phyloP scores from a whole-genome alignment of 2,888 invertebrate genomes.

The Stenolophus ochropezus region DNA sequence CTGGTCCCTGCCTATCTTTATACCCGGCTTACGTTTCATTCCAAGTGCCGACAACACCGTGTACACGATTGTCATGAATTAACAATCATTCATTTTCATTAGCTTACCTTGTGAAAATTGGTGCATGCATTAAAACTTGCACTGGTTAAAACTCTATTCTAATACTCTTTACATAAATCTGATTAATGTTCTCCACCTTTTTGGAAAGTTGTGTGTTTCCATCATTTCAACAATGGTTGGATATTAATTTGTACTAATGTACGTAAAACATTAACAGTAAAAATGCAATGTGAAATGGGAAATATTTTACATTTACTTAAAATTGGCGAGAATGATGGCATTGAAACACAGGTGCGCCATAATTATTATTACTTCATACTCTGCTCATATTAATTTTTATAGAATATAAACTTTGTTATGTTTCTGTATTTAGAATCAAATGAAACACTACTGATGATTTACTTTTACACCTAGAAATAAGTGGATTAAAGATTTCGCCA shows the following conservation, averaged over 20 bases:
- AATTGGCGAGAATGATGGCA: too few relatives aligned
- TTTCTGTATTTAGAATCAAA: too few relatives aligned
- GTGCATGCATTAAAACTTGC: not conserved
- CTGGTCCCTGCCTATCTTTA: not conserved
- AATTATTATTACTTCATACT: too few relatives aligned
- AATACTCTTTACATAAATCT: not conserved
- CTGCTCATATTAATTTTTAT: too few relatives aligned
- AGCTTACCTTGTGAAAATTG: not conserved
- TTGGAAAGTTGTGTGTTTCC: not conserved
- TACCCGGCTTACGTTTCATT: not conserved
- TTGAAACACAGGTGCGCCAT: too few relatives aligned
- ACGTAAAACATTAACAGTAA: too few relatives aligned
- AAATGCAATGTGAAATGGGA: too few relatives aligned
- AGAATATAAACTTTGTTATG: too few relatives aligned
- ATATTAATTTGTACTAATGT: not conserved
- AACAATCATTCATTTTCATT: conserved; percentile 1
- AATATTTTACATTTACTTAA: too few relatives aligned
- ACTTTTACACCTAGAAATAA: too few relatives aligned
- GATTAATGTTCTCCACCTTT: not conserved
- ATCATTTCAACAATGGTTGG: not conserved
- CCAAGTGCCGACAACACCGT: not conserved
- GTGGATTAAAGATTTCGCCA: too few relatives aligned
- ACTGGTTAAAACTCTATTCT: not conserved
- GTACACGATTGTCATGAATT: not conserved
- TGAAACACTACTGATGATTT: too few relatives aligned